These are phyloP conservation scores for Ceryle rudis DNA, from an alignment of 2,797 vertebrate genomes.

Conservation along the genomic window DNA sequence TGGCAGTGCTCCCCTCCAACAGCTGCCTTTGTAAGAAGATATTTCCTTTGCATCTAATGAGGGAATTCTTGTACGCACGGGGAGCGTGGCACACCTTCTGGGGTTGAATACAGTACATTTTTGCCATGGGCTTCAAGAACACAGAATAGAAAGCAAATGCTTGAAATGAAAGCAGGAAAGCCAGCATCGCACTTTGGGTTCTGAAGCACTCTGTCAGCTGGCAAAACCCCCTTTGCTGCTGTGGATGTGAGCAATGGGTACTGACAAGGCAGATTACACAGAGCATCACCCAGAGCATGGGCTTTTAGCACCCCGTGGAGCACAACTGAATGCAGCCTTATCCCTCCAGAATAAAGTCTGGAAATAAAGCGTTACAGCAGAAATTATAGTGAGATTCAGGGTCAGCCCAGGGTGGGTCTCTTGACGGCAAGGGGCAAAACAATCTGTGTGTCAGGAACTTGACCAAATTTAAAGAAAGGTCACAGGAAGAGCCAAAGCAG, in stretches of 20 bases:
- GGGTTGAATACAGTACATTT: not conserved
- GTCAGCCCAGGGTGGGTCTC: not conserved
- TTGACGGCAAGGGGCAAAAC: not conserved
- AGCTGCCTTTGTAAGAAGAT: not conserved
- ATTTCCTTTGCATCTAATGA: not conserved
- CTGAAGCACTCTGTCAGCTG: not conserved
- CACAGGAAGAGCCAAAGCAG: not conserved
- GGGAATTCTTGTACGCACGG: not conserved
- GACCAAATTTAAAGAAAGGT: constrained; percentile 20
- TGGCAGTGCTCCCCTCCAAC: not conserved
- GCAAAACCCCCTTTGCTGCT: not conserved
- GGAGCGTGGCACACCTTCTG: no score
- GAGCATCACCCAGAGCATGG: not conserved
- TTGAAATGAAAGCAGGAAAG: not conserved
- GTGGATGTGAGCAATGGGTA: not conserved
- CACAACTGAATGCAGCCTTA: not conserved
- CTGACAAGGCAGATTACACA: constrained; percentile 24
- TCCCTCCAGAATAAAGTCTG: not conserved
- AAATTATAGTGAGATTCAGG: not conserved
- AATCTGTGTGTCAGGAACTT: not conserved
- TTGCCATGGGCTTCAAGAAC: not conserved
- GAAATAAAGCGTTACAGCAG: not conserved
- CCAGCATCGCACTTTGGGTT: not conserved
- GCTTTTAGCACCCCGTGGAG: constrained; percentile 35
- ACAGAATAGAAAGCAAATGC: not conserved